These are phyloP conservation scores for Potamilus streckersoni DNA, from an alignment of 1,140 invertebrate genomes.

Conservation along the genomic window DNA sequence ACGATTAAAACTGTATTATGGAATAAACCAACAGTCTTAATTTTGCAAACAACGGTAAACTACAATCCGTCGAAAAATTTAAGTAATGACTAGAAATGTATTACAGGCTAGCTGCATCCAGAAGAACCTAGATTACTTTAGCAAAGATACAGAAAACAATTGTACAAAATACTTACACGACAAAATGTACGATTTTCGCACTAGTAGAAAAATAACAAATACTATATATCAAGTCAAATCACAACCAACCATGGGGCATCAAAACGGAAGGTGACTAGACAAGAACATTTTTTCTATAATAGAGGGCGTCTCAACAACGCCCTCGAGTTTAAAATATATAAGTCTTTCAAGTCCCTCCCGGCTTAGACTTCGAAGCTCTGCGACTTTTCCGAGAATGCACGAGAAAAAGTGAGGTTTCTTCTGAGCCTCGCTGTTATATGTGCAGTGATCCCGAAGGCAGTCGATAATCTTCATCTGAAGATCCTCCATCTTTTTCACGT, in stretches of 20 bases:
- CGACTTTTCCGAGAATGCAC: conserved; percentile 87
- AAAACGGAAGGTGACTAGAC: conserved; percentile 89
- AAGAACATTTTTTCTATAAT: conserved; percentile 96
- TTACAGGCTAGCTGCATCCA: too few species aligned
- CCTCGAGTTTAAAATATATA: conserved; percentile 93
- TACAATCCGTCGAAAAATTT: too few species aligned
- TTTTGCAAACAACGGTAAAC: too few species aligned
- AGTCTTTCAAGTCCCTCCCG: conserved; percentile 93
- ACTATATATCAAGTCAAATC: too few species aligned
- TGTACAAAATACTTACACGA: too few species aligned
- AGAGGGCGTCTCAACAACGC: conserved; percentile 89
- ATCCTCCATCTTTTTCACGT: conserved; percentile 91
- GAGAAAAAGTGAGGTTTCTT: conserved; percentile 92
- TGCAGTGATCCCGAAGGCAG: conserved; percentile 92
- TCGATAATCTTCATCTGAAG: conserved; percentile 96
- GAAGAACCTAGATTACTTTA: too few species aligned
- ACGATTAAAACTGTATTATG: too few species aligned
- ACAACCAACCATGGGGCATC: conserved; percentile 41
- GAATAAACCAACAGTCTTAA: too few species aligned
- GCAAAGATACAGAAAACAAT: too few species aligned
- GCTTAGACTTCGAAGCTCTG: conserved; percentile 89
- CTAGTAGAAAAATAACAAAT: too few species aligned
- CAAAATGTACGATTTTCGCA: too few species aligned
- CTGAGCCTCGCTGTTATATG: conserved; percentile 91
- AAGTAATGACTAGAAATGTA: too few species aligned